These are phyloP conservation scores for Grantiella picta DNA, from an alignment of 2,113 vertebrate species.

Conservation along the genomic window DNA sequence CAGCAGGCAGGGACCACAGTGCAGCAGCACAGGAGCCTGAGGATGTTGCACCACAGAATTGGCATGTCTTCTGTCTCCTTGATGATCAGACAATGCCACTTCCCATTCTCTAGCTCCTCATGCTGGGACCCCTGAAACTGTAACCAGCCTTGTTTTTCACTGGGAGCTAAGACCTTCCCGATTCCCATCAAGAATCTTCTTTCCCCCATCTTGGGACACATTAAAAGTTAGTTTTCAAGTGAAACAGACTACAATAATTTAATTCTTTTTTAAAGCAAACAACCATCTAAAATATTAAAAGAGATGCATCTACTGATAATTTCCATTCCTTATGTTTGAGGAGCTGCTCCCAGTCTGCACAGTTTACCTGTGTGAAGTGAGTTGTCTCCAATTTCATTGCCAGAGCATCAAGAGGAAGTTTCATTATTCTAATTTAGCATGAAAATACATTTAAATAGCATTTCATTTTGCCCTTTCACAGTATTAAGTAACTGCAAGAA, in stretches of 20 bases:
- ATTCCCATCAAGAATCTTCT: not conserved
- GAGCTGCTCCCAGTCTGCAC: not conserved
- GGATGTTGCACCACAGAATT: not conserved
- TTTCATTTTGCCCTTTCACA: constrained; percentile 55
- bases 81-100: not conserved
- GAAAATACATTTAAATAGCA: constrained; percentile 65
- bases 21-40: rapidly evolving
- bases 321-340: not conserved
- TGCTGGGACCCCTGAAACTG: not conserved
- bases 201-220: not conserved
- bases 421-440: constrained; percentile 52
- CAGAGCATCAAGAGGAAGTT: not conserved
- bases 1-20: not conserved
- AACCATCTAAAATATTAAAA: not conserved
- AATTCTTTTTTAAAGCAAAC: not conserved
- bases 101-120: not conserved
- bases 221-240: not conserved
- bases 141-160: not conserved
- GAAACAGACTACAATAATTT: not conserved
- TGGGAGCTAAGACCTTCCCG: not conserved
- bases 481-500: constrained; percentile 35
- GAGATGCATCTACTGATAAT: not conserved
- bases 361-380: constrained; percentile 53
- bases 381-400: constrained; percentile 18
- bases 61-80: not conserved